These are phyloP conservation scores for Mantis religiosa DNA, from an alignment of 2,888 invertebrate species.

Conservation along the genomic window DNA sequence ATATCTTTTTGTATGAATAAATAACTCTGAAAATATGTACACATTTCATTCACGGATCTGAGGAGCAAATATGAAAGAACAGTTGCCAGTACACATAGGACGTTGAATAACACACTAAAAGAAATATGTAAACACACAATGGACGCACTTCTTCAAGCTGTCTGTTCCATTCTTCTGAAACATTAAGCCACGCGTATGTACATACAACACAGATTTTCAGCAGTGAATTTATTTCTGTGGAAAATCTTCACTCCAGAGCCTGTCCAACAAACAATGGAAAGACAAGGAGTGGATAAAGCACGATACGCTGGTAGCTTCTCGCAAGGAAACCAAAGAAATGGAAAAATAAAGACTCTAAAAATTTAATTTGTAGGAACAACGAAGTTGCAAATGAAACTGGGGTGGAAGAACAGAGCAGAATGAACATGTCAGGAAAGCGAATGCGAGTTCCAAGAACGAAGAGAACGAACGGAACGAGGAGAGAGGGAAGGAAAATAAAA, in stretches of 20 bases:
- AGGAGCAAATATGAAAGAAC: too few relatives aligned
- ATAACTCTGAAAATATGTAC: too few relatives aligned
- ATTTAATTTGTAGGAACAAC: slow-evolving; percentile 3
- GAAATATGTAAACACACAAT: not conserved
- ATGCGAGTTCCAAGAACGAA: not conserved
- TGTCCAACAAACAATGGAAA: not conserved
- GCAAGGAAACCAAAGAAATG: not conserved
- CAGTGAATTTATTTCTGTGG: not conserved
- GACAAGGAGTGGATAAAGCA: not conserved
- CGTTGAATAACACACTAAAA: not conserved
- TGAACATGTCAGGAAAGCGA: not conserved
- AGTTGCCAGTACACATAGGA: not conserved
- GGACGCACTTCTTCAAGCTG: not conserved
- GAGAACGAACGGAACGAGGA: not conserved
- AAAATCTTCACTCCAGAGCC: not conserved
- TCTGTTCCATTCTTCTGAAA: not conserved
- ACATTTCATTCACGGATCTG: too few relatives aligned
- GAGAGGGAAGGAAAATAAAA: not conserved
- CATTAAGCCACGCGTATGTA: not conserved
- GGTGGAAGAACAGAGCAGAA: not conserved
- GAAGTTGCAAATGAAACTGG: not conserved
- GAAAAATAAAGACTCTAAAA: not conserved
- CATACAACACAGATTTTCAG: not conserved
- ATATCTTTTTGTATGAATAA: too few relatives aligned
- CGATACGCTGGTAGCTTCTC: not conserved